Evolutionary conservation across 2,888 invertebrate genomes (phyloP), one percentile per base, ranked within the genome.

Genomic region (Nomada ruficornis): DNA sequence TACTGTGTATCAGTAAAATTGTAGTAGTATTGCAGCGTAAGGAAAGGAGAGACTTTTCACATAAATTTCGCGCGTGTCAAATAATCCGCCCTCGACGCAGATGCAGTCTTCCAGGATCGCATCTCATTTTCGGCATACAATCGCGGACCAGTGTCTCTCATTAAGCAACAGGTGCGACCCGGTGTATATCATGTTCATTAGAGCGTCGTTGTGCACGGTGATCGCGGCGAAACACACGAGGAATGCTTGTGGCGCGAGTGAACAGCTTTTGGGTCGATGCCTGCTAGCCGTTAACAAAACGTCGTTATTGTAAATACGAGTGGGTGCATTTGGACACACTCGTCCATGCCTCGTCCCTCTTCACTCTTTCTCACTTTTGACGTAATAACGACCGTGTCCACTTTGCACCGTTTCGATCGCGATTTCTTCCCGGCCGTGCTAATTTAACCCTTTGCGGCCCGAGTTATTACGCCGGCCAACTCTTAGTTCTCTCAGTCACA

Each of bases 391-490:
- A 59, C 69, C 26, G 47, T 23, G 26, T n/a, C n/a, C 52, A 36
- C 50, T 70, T 60, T 70, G 50, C 36, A 23, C 73, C 23, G 29
- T 65, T 50, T 59, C 29, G 47, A 50, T 65, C 54, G 47, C 55
- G 26, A 64, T 64, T 64, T 20, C 64, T 18, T 20, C 44, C 20
- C n/a, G 29, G 47, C 57, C 42, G 36, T 52, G 59, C 73, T 50
- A 68, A 82, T 71, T 76, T 82, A 82, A 82, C 76, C 63, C 81
- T 63, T 72, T 55, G 59, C 70, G 63, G 65, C 59, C 71, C 67
- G 78, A 60, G 70, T 70, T 60, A 18, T 57, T 36, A 36, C 29
- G 23, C 13, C n/a, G 29, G 9, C 44, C 15, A 18, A 26, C 23
- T 54, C 29, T n/a, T 20, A 36, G 42, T 7, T 15, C 13, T 11